Percentiles rank a stretch among this genome's conserved stretches.
Evolutionary conservation across 2,797 vertebrate genomes (phyloP).

Genomic region (Netta rufina): DNA sequence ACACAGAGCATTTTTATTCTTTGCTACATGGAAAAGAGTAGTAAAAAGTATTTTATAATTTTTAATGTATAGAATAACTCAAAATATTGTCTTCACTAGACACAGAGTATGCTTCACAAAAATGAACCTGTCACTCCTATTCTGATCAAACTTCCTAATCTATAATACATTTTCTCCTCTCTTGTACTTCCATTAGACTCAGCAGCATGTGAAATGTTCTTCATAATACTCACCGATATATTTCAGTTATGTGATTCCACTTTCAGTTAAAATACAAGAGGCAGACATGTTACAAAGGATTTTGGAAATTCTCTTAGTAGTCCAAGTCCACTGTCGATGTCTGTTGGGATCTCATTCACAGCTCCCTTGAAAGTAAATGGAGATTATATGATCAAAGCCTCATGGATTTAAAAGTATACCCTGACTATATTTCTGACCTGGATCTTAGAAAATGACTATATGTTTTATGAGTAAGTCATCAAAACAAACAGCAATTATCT

Average conservation of each 20-base stretch:
- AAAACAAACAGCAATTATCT: background rate
- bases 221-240: background rate
- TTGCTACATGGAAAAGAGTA: background rate
- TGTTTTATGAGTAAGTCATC: background rate
- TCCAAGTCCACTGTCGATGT: background rate
- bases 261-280: background rate
- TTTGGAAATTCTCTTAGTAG: background rate
- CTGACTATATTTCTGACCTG: background rate
- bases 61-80: background rate
- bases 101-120: background rate
- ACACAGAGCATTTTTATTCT: background rate
- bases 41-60: background rate
- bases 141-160: constrained; percentile 1
- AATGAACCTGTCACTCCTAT: background rate
- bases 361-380: background rate
- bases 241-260: background rate
- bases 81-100: background rate
- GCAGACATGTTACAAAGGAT: background rate
- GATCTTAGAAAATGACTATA: background rate
- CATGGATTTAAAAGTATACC: background rate
- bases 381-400: background rate
- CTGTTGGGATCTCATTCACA: background rate
- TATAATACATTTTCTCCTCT: background rate
- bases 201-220: background rate
- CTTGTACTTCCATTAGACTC: background rate